Percentiles rank a stretch among this genome's conserved stretches.
Evolutionary conservation across 2,888 invertebrate genomes (phyloP).

Genomic region (Polylopha cassiicola): DNA sequence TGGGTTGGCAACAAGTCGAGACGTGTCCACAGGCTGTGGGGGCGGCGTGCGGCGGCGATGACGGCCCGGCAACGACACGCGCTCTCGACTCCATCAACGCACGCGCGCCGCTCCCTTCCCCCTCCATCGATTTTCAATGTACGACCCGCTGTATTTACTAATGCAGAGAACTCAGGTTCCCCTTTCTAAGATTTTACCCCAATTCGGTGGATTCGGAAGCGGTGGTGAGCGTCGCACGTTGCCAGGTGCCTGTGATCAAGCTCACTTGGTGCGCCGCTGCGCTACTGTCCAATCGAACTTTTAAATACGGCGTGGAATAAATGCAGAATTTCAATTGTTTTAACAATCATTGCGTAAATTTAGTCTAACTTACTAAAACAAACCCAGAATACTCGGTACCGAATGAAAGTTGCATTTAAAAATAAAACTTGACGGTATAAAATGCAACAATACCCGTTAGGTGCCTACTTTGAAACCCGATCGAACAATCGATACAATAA

Average conservation of each 20-base stretch:
- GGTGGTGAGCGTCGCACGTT: slow-evolving; percentile 1
- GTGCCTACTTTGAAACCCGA: too few relatives aligned
- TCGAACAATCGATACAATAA: too few relatives aligned
- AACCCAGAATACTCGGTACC: too few relatives aligned
- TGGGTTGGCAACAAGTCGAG: slow-evolving; percentile 69
- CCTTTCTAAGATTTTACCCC: slow-evolving; percentile 55
- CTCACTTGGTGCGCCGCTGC: background rate
- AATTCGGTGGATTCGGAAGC: slow-evolving; percentile 35
- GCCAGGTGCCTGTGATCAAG: slow-evolving; percentile 9
- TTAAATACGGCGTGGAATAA: too few relatives aligned
- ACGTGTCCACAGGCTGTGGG: slow-evolving; percentile 43
- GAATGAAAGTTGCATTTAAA: too few relatives aligned
- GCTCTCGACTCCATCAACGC: slow-evolving; percentile 37
- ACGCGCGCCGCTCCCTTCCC: slow-evolving; percentile 35
- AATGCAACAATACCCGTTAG: too few relatives aligned
- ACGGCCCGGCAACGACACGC: slow-evolving; percentile 54
- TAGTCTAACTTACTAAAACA: too few relatives aligned
- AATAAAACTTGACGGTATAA: too few relatives aligned
- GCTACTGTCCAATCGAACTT: background rate
- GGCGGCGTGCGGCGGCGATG: slow-evolving; percentile 56
- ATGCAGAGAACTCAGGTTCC: slow-evolving; percentile 59
- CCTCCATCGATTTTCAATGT: slow-evolving; percentile 69
- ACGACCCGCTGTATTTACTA: slow-evolving; percentile 62
- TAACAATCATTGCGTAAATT: background rate
- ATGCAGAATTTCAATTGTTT: background rate